Conservation (phyloP, 2,888 invertebrate genomes). For the Andrena fulva region DNA sequence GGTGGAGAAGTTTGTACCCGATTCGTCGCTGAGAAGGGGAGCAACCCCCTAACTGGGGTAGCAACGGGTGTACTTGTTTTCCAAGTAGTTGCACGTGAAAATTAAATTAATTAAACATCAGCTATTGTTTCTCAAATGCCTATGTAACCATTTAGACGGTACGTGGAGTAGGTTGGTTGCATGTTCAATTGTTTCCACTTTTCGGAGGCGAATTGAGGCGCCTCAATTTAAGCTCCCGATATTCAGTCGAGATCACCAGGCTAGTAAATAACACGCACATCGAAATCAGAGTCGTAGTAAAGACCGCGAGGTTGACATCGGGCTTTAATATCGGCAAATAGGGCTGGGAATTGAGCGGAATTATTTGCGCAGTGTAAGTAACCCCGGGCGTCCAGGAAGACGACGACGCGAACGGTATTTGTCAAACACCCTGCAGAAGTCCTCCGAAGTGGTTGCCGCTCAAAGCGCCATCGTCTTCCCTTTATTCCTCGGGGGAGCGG, state of each 20-base stretch:
- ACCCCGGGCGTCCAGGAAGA: not conserved
- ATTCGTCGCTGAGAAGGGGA: not conserved
- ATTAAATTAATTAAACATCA: no score
- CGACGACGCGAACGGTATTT: constrained; percentile 25
- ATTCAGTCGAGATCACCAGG: no score
- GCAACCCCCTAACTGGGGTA: no score
- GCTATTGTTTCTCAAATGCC: no score
- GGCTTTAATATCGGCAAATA: constrained; percentile 6
- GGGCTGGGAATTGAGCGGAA: not conserved
- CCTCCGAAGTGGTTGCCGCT: not conserved
- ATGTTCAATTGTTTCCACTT: no score
- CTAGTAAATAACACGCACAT: not conserved
- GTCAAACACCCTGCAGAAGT: constrained; percentile 22
- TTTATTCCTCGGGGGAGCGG: constrained; percentile 44
- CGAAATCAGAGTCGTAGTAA: not conserved
- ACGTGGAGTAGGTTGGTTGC: no score
- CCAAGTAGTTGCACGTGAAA: no score
- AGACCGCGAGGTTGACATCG: not conserved
- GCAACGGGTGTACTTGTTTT: no score
- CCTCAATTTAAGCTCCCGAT: no score
- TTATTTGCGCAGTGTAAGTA: not conserved
- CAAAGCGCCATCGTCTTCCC: constrained; percentile 7
- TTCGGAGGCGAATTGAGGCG: no score
- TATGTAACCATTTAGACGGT: no score
- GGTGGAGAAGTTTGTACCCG: not conserved